Evolutionary conservation across 2,113 vertebrate genomes (phyloP), one percentile per base, ranked within the genome.

Genomic region (Gallinago jamesoni): DNA sequence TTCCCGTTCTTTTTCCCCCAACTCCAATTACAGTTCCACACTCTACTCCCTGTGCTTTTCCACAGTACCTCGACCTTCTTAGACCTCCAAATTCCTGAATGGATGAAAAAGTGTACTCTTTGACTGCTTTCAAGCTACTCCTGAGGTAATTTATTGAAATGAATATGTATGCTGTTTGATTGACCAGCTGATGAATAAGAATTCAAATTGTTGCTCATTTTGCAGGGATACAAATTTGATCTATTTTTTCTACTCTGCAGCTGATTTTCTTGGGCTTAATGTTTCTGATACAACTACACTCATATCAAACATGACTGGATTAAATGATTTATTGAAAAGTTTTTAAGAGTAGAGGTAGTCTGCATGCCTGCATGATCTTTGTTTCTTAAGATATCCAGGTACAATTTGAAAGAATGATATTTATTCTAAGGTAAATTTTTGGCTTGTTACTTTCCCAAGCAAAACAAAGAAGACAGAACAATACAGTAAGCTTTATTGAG

Each of bases 1-100:
- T 4, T 2, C 1, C 2, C 3, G 10, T 50, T 37, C 1, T 12
- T 14, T 6, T 39, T 10, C 11, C 12, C 7, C 8, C 15, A 48
- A 0, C 22, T 68, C 13, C n/a, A 50, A 68, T 85, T 31, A 35
- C 12, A 23, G 3, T 50, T 78, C 25, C n/a, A 59, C 7, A 22
- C 14, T 52, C 14, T 62, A 6, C 12, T 91, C 33, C 3, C 4
- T 52, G 1, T 35, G 10, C 9, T 73, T 4, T 90, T 85, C 12
- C 63, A 82, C 12, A 28, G 21, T 43, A 68, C 9, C 25, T 68
- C 76, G 66, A 85, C 39, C 35, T 85, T 93, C 66, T 76, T 24
- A 56, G 39, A 23, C 30, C 22, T 90, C 43, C 0, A 0, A 31
- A 70, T 70, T 78, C 35, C 53, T 47, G 50, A 16, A 68, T 20